phyloP scores from a whole-genome alignment of 2,888 invertebrate genomes.

The Thyatira batis region DNA sequence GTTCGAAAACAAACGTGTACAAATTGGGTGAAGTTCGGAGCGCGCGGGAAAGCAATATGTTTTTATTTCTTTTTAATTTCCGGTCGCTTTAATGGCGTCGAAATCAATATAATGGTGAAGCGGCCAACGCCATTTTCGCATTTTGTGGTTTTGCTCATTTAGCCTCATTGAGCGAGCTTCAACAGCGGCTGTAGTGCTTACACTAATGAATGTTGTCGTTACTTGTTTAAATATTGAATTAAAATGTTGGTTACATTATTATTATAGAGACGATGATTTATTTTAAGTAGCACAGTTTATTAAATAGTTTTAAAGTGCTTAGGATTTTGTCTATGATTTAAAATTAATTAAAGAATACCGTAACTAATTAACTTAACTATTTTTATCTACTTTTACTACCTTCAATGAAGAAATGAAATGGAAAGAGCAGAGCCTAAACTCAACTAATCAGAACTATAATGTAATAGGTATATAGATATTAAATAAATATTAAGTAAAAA shows the following conservation, averaged over 20 bases:
- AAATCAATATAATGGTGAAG: constrained; percentile 80
- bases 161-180: constrained; percentile 62
- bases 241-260: constrained; percentile 12
- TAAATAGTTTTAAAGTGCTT: neutral
- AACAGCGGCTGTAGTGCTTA: constrained; percentile 41
- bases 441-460: neutral
- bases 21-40: constrained; percentile 78
- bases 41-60: constrained; percentile 80
- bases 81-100: constrained; percentile 81
- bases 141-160: constrained; percentile 80
- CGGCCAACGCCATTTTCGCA: constrained; percentile 73
- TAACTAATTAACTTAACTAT: too few species aligned
- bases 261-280: constrained; percentile 26
- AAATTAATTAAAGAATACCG: too few species aligned
- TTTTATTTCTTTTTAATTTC: constrained; percentile 82
- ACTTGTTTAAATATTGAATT: constrained; percentile 38
- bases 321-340: neutral
- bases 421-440: too few species aligned
- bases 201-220: constrained; percentile 61
- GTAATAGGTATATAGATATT: neutral
- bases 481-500: neutral
- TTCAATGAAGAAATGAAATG: too few species aligned
- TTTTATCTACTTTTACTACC: too few species aligned
- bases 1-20: constrained; percentile 75
- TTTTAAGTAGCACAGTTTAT: neutral